Evolutionary conservation across 2,113 vertebrate species (phyloP).

Genomic region (Burhinus oedicnemus): DNA sequence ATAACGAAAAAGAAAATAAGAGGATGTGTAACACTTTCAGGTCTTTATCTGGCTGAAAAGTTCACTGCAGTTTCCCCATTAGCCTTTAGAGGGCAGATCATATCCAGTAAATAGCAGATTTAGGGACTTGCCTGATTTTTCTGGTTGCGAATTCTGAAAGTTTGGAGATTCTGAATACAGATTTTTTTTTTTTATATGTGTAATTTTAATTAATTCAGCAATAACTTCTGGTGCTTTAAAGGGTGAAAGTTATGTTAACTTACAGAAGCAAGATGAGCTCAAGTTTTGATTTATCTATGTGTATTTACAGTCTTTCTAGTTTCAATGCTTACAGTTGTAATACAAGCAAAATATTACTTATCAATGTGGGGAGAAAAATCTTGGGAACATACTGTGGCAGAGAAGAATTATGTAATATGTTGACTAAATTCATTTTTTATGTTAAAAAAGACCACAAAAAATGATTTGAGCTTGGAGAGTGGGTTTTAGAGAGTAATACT

Average conservation of each 20-base stretch:
- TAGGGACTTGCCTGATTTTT: background rate
- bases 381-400: background rate
- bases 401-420: background rate
- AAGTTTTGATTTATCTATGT: background rate
- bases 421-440: constrained; percentile 20
- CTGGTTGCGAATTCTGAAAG: accelerated
- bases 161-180: background rate
- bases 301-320: background rate
- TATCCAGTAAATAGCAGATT: background rate
- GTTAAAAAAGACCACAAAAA: background rate
- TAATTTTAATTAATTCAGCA: background rate
- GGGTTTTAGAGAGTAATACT: background rate
- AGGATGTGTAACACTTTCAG: background rate
- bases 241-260: background rate
- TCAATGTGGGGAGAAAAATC: background rate
- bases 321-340: background rate
- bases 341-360: background rate
- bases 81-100: constrained; percentile 73
- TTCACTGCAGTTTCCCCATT: background rate
- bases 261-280: background rate
- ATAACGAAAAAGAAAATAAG: background rate
- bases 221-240: background rate
- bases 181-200: accelerated
- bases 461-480: background rate
- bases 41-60: background rate